Evolutionary conservation across 2,113 vertebrate genomes (phyloP), one percentile per base, ranked within the genome.

Genomic region (Hemicordylus capensis): DNA sequence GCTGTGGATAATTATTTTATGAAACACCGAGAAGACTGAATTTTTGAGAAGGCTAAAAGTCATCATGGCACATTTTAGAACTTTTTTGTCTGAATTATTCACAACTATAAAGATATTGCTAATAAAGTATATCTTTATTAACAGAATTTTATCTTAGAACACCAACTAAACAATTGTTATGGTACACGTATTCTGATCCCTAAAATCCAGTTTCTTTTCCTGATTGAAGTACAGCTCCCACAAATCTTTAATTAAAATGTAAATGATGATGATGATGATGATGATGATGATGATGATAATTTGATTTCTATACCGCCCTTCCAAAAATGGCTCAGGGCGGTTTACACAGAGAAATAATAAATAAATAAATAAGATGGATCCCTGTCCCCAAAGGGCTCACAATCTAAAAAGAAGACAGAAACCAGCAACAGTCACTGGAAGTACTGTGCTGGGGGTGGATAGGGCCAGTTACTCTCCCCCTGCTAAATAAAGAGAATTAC

Each of bases 61-160:
- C 24, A 78, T 89, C 87, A 56, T 42, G 42, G n/a, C 69, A 56
- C 90, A 88, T 92, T 89, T 89, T 90, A 92, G 84, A 72, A 22
- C 11, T 6, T 83, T 28, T 44, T 51, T 1, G 54, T 83, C 74
- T 81, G 76, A 90, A 84, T 14, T 3, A 20, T 63, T 79, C 37
- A 79, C 20, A 89, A 2, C 34, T 70, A 26, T 1, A 3, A 28
- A 91, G 9, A 73, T 78, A 70, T 7, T 76, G 9, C 66, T 88
- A 86, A 76, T 82, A n/a, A 70, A 85, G 48, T 44, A 5, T 19
- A 66, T 83, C 72, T 80, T 87, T 87, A 51, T 24, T 66, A 46
- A 67, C n/a, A 64, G 2, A 80, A 66, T 66, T 66, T 46, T 80
- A 4, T 14, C 26, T 42, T 6, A 15, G 51, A 77, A 77, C 26